Evolutionary conservation across 2,888 invertebrate genomes (phyloP).

Genomic region (Magallana nippona): DNA sequence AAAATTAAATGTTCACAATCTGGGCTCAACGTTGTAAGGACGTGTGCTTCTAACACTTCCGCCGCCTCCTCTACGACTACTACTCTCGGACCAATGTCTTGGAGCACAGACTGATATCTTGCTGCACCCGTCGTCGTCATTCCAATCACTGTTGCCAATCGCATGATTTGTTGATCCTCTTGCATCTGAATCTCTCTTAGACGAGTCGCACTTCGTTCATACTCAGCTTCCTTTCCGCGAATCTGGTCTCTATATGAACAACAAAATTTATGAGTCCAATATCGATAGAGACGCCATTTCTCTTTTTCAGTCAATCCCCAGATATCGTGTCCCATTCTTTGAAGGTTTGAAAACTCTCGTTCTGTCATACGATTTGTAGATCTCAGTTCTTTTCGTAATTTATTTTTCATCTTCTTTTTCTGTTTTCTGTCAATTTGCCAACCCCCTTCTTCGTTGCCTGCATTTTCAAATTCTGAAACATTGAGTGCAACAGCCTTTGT

Average conservation of each 20-base stretch:
- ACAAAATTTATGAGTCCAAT: slow-evolving; percentile 74
- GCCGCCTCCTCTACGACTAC: slow-evolving; percentile 91
- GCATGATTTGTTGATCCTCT: slow-evolving; percentile 68
- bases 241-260: slow-evolving; percentile 51
- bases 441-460: slow-evolving; percentile 84
- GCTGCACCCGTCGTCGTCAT: slow-evolving; percentile 79
- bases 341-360: slow-evolving; percentile 46
- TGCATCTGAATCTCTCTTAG: slow-evolving; percentile 58
- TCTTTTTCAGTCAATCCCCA: slow-evolving; percentile 59
- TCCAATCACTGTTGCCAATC: slow-evolving; percentile 69
- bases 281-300: slow-evolving; percentile 81
- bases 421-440: slow-evolving; percentile 89
- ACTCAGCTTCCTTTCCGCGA: slow-evolving; percentile 52
- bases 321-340: slow-evolving; percentile 22
- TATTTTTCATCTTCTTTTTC: slow-evolving; percentile 85
- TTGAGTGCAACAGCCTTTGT: slow-evolving; percentile 31
- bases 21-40: slow-evolving; percentile 87
- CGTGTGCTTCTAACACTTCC: slow-evolving; percentile 91
- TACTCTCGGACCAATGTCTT: slow-evolving; percentile 76
- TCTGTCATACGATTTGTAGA: slow-evolving; percentile 43
- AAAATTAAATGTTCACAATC: slow-evolving; percentile 90
- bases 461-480: slow-evolving; percentile 81
- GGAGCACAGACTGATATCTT: slow-evolving; percentile 67
- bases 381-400: slow-evolving; percentile 12
- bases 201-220: slow-evolving; percentile 50